Conservation (phyloP, 30 jellyfish, hydroid and myxozoan species). For the Turritopsis dohrnii region DNA sequence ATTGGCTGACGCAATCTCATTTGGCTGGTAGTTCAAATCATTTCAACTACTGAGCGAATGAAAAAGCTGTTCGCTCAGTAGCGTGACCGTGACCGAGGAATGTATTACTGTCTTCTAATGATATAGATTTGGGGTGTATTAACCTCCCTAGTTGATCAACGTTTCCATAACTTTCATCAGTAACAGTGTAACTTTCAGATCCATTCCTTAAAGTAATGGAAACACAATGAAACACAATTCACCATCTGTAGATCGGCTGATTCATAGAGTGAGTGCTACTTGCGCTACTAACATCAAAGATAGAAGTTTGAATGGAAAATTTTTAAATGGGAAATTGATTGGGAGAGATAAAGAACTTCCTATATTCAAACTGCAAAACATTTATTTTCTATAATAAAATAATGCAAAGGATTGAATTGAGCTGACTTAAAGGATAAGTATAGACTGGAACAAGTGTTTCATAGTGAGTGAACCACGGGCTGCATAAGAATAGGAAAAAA, state of each 20-base stretch:
- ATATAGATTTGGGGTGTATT: not conserved
- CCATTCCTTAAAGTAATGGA: no score
- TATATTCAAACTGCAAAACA: not conserved
- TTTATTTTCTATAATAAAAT: not conserved
- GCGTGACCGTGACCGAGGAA: slow-evolving; percentile 62
- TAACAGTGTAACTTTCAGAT: not conserved
- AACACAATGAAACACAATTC: not conserved
- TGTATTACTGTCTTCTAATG: slow-evolving; percentile 47
- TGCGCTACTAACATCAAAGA: not conserved
- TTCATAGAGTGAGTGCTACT: not conserved
- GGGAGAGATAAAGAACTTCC: slow-evolving; percentile 4
- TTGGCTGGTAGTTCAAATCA: no score
- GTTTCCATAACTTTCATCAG: no score
- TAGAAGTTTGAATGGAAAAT: not conserved
- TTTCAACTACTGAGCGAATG: no score
- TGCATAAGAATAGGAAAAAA: not conserved
- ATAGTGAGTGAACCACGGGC: slow-evolving; percentile 4
- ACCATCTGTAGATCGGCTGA: not conserved
- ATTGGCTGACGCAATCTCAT: no score
- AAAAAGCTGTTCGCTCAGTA: no score
- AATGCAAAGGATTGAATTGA: not conserved
- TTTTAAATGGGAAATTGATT: not conserved
- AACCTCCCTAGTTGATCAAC: no score
- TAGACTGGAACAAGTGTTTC: not conserved
- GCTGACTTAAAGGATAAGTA: slow-evolving; percentile 6